Conservation (phyloP, 2,888 invertebrate species). For the Conus canariensis region DNA sequence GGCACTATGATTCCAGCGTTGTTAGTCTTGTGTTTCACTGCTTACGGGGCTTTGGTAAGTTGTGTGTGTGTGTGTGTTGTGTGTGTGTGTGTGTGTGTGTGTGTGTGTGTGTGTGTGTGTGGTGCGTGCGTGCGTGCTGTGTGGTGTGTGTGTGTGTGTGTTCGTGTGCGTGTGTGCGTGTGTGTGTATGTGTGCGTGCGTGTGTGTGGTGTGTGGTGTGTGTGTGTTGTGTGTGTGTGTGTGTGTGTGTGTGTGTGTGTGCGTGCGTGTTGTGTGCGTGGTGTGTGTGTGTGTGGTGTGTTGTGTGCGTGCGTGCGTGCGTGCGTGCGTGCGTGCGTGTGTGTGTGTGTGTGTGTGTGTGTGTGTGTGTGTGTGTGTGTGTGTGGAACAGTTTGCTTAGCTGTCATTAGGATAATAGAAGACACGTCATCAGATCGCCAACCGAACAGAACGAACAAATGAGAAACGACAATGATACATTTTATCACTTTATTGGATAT, state of each 20-base stretch:
- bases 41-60: not conserved
- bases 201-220: not conserved
- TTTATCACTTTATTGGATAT: too few relatives aligned
- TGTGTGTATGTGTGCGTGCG: slow-evolving; percentile 8
- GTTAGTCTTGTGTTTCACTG: too few relatives aligned
- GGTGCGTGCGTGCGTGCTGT: not conserved
- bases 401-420: too few relatives aligned
- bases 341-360: slow-evolving; percentile 24
- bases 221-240: not conserved
- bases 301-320: not conserved
- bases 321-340: slow-evolving; percentile 25
- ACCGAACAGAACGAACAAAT: too few relatives aligned
- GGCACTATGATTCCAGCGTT: too few relatives aligned
- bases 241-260: too few relatives aligned
- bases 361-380: not conserved
- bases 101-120: slow-evolving; percentile 1
- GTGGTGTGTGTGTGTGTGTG: slow-evolving; percentile 29
- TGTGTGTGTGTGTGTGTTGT: slow-evolving; percentile 26
- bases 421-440: too few relatives aligned
- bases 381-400: not conserved
- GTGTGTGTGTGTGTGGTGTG: slow-evolving; percentile 9
- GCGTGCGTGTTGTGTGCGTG: slow-evolving; percentile 2
- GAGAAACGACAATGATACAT: too few relatives aligned
- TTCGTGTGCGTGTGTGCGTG: slow-evolving; percentile 4
- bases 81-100: slow-evolving; percentile 20